Evolutionary conservation across 1,140 invertebrate genomes (phyloP), one percentile per base, ranked within the genome.

Genomic region (Lordiphosa clarofinis): DNA sequence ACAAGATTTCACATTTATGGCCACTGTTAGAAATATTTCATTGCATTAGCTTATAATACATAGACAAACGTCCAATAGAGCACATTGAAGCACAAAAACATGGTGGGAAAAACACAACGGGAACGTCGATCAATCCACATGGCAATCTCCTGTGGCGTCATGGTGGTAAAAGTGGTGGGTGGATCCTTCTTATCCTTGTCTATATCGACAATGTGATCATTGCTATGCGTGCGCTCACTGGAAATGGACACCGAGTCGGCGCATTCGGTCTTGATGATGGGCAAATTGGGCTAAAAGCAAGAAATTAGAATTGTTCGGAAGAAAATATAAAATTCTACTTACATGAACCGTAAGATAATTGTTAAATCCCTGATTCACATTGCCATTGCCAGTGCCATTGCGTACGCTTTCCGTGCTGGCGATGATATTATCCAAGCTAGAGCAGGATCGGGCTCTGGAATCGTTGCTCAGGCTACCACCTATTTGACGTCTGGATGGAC

Each of bases 61-160:
- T 88, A 89, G 47, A 95, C 94, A 76, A 95, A 95, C 24, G 94
- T 93, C 95, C 95, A 97, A 71, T 96, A 97, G 48, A 96, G 90
- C 39, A 94, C 91, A 86, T 97, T 97, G 79, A 96, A 96, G 40
- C 95, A 91, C 7, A 96, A 66, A 84, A 96, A 97, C 33, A 93
- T 90, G 9, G 93, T 86, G 0, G 96, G 96, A 81, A 96, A 96
- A 4, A 95, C 88, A 11, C 95, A 90, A 19, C 95, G 91, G 11
- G 94, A 94, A 4, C 95, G 91, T 43, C 87, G 49, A 43, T 96
- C 95, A 37, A 97, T 95, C 94, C 95, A 96, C 52, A 94, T 94
- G 52, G 95, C 94, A 37, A 96, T 95, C 88, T 96, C 94, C 74
- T 96, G 94, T 1, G 95, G 95, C 4, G 95, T 95, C 94, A 96